Conservation (phyloP, 2,888 invertebrate species). For the Drosophila fungiperda region DNA sequence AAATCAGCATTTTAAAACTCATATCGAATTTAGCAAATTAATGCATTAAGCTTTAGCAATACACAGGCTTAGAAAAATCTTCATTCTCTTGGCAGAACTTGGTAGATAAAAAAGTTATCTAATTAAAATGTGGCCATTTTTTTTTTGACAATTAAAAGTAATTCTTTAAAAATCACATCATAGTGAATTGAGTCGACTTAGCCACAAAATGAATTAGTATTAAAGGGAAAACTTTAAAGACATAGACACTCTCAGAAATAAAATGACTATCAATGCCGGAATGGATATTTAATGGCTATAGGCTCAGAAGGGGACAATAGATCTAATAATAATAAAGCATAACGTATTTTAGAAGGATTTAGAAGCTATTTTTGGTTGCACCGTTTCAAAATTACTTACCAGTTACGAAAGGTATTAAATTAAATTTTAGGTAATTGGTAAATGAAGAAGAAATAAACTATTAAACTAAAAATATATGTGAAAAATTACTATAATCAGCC, state of each 20-base stretch:
- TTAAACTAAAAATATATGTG: not conserved
- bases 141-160: not conserved
- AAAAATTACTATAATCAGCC: not conserved
- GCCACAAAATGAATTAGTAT: not conserved
- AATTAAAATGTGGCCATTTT: not conserved
- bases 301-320: not conserved
- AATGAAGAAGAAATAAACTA: not conserved
- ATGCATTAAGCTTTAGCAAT: not conserved
- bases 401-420: not conserved
- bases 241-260: not conserved
- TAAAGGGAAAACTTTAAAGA: not conserved
- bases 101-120: not conserved
- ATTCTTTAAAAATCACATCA: not conserved
- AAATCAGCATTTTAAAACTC: constrained; percentile 2
- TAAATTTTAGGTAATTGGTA: not conserved
- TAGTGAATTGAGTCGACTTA: not conserved
- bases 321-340: not conserved
- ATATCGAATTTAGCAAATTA: not conserved
- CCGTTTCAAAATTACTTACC: no score
- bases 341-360: not conserved
- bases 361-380: not conserved
- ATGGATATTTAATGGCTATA: not conserved
- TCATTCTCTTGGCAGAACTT: not conserved
- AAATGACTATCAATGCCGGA: not conserved
- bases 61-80: not conserved